Conservation (phyloP, 1,140 invertebrate species). For the Brachionus manjavacas region DNA sequence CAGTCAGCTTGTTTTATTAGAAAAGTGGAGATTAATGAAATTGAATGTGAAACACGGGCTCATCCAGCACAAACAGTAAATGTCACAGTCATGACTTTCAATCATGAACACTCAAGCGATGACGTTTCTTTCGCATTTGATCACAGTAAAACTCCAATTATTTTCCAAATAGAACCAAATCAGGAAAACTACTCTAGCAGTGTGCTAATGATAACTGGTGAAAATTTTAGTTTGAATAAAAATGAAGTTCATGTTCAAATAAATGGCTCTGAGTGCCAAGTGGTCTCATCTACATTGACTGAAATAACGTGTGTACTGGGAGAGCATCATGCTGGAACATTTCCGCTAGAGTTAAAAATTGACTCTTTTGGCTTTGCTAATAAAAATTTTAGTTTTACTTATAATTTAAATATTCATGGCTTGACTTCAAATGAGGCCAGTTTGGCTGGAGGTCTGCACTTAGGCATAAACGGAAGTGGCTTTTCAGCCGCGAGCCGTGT, state of each 20-base stretch:
- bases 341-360: constrained; percentile 39
- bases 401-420: background rate
- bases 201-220: background rate
- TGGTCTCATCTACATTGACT: background rate
- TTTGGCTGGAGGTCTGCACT: background rate
- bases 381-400: background rate
- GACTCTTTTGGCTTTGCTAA: constrained; percentile 40
- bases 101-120: background rate
- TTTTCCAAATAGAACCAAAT: background rate
- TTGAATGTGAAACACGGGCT: background rate
- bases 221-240: background rate
- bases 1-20: background rate
- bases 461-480: background rate
- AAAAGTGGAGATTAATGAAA: background rate
- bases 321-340: constrained; percentile 41
- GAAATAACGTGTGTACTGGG: constrained; percentile 44
- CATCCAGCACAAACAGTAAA: background rate
- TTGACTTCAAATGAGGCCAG: background rate
- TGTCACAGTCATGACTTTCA: background rate
- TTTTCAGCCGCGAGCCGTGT: background rate
- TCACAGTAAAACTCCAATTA: background rate
- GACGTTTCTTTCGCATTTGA: background rate
- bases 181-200: background rate
- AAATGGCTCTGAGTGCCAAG: background rate
- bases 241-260: background rate